Evolutionary conservation across 2,888 invertebrate species (phyloP), one percentile per base, ranked within the genome.

Genomic region (Epinotia demarniana): DNA sequence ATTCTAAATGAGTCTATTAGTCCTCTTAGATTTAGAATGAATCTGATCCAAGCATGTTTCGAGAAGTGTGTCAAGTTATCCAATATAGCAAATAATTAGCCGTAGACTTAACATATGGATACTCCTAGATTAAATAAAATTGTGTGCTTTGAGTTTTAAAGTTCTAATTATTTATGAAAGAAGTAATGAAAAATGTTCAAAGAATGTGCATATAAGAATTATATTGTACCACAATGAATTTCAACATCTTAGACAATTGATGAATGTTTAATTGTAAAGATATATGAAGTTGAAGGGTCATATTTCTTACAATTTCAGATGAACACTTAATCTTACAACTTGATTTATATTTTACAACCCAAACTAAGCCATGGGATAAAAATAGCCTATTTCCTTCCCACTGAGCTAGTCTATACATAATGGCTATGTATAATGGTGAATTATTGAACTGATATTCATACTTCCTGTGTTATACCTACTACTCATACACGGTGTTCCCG

Each of bases 1-100:
- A 62, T 69, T 74, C n/a, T 55, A 43, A 74, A 63, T 43, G 60
- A 61, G 58, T 58, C 19, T 49, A 58, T 64, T 74, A 64, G 49
- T 63, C 33, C 43, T 49, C 12, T 68, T 53, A 61, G n/a, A 18
- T 12, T 9, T 60, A 12, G 33, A 61, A 16, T 63, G 23, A 74
- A 9, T 19, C 19, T 53, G 23, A 3, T 33, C 19, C 6, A 58
- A 70, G 74, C 74, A 74, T 74, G 74, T 39, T 69, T 57, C 33
- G 43, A 74, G 19, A 57, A 27, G 33, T 74, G 62, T 57, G 43
- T 16, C 63, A 57, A 69, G n/a, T 73, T 63, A 16, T 58, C 39
- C 46, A 23, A 53, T 62, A n/a, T 18, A 27, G n/a, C 19, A 62
- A 61, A 62, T 19, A 23, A 46, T 64, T 58, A 49, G 12, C 46